These are phyloP conservation scores for Bombus pyrosoma DNA, from an alignment of 1,140 invertebrate species.

Conservation along the genomic window DNA sequence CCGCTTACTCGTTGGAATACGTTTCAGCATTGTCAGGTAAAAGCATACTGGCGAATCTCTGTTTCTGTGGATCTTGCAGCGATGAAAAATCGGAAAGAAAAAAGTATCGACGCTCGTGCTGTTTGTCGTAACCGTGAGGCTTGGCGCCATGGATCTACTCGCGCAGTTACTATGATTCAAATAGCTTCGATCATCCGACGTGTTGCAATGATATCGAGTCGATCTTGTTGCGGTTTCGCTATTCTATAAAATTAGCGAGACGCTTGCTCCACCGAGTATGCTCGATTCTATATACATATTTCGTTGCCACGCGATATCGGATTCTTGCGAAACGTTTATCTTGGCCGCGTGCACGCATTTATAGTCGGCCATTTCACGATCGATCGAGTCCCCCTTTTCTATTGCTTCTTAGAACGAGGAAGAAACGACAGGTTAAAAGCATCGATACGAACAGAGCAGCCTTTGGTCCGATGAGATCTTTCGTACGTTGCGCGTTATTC, in stretches of 20 bases:
- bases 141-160: neutral
- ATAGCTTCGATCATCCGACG: neutral
- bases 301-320: neutral
- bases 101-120: neutral
- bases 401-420: constrained; percentile 37
- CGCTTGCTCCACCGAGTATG: neutral
- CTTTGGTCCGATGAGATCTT: neutral
- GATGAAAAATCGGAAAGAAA: neutral
- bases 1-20: constrained; percentile 51
- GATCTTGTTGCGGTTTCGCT: neutral
- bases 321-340: constrained; percentile 42
- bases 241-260: neutral
- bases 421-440: neutral
- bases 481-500: neutral
- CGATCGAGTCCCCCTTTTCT: constrained; percentile 22
- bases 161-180: neutral
- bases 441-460: neutral
- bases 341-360: constrained; percentile 7
- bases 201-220: neutral
- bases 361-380: constrained; percentile 48
- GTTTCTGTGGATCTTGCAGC: neutral
- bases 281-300: neutral
- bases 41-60: constrained; percentile 30
- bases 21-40: constrained; percentile 57
- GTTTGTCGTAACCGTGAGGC: neutral